A percentile compares a stretch with the other conserved stretches of the same genome.
These are phyloP conservation scores for Opisthocomus hoazin DNA, from an alignment of 2,113 vertebrate species.

Conservation along the genomic window DNA sequence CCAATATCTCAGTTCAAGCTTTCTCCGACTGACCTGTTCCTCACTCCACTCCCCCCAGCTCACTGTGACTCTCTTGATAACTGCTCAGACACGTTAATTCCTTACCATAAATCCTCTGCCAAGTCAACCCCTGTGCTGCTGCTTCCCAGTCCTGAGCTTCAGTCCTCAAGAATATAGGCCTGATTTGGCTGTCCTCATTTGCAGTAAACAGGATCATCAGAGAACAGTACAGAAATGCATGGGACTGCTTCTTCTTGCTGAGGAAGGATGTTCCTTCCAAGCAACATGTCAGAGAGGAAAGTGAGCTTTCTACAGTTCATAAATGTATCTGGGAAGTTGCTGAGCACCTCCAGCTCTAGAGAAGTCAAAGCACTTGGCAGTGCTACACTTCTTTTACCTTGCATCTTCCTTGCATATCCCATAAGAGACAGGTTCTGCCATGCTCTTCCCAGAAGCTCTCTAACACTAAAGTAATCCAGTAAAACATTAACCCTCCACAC, in stretches of 20 bases:
- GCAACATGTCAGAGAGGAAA: neutral
- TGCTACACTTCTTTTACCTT: neutral
- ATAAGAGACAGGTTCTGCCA: neutral
- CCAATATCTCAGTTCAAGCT: neutral
- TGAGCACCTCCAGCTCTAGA: neutral
- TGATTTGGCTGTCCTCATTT: neutral
- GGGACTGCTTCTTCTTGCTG: neutral
- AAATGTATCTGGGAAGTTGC: neutral
- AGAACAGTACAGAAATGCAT: neutral
- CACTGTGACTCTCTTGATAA: neutral
- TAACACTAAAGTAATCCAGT: neutral
- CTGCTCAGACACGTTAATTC: neutral
- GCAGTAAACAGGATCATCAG: neutral
- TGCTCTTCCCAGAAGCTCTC: neutral
- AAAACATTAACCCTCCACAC: neutral
- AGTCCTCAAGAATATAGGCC: neutral
- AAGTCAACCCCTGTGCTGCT: neutral
- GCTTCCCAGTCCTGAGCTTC: neutral
- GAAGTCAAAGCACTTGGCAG: neutral
- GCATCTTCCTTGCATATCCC: rapidly evolving
- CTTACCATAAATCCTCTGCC: neutral
- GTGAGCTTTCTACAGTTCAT: neutral
- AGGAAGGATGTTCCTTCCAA: neutral
- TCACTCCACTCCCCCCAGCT: neutral
- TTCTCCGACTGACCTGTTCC: neutral